Percentiles rank a stretch among this genome's conserved stretches.
Conservation (phyloP, 2,797 vertebrate genomes). For the Gastrophryne carolinensis region DNA sequence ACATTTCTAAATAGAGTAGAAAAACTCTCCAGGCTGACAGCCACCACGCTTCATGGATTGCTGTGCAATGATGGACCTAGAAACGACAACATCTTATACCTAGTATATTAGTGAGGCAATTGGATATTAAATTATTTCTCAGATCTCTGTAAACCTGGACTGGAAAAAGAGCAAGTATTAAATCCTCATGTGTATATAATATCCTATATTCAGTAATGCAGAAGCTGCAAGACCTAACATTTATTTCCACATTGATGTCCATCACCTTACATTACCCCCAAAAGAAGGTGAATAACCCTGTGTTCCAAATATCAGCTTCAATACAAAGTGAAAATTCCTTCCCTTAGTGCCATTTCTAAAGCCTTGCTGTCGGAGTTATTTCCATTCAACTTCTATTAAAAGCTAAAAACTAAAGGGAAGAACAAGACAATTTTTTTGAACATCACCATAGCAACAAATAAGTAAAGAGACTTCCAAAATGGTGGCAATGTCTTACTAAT, state of each 20-base stretch:
- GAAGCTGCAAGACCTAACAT: neutral
- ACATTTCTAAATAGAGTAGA: too few species aligned
- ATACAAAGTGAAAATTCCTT: neutral
- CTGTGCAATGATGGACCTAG: too few species aligned
- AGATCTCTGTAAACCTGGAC: neutral
- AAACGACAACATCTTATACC: neutral
- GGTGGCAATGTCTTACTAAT: neutral
- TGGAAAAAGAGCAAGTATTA: neutral
- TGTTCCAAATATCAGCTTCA: neutral
- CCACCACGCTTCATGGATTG: too few species aligned
- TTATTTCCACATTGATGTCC: neutral
- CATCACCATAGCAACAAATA: constrained; percentile 30
- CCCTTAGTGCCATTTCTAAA: neutral
- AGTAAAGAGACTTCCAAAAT: neutral
- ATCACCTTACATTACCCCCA: neutral
- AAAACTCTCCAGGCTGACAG: too few species aligned
- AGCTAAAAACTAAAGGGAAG: constrained; percentile 10
- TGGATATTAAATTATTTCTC: neutral
- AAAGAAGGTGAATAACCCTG: neutral
- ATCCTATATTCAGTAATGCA: neutral
- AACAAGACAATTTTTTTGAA: constrained; percentile 1
- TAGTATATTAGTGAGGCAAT: neutral
- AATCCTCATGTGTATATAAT: neutral
- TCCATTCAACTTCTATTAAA: neutral
- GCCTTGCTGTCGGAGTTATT: neutral